Conservation (phyloP, 2,888 invertebrate species). For the Coelinius sp. region DNA sequence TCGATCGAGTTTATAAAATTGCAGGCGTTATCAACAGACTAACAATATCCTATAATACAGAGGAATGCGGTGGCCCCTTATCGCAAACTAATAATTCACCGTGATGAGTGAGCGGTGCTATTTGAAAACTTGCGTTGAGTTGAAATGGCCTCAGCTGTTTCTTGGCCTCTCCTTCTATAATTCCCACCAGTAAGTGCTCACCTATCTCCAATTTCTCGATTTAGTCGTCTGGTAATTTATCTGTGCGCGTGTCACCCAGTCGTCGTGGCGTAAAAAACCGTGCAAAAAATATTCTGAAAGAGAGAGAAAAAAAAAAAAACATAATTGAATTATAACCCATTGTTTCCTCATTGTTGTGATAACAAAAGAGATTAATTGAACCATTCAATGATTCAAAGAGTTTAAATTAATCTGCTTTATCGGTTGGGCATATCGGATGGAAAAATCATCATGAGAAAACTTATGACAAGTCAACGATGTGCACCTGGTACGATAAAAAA, state of each 20-base stretch:
- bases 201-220: slow-evolving; percentile 39
- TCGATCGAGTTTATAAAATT: too few relatives aligned
- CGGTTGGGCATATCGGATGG: neutral
- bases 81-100: neutral
- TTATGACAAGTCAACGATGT: slow-evolving; percentile 18
- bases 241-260: slow-evolving; percentile 24
- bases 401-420: slow-evolving; percentile 9
- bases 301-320: neutral
- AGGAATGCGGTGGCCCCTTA: neutral
- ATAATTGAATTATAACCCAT: neutral
- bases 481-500: slow-evolving; percentile 44
- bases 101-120: neutral
- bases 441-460: neutral
- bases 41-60: neutral
- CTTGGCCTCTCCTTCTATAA: slow-evolving; percentile 31
- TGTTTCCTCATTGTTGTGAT: neutral
- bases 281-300: neutral
- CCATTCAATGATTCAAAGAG: neutral
- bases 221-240: slow-evolving; percentile 33
- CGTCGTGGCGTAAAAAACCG: neutral
- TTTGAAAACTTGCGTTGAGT: neutral
- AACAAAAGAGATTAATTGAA: neutral
- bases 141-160: slow-evolving; percentile 5
- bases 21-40: neutral
- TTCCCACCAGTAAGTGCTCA: slow-evolving; percentile 32